Base-by-base conservation (phyloP, 2,113 vertebrate species). In the Amazona vittata region DNA sequence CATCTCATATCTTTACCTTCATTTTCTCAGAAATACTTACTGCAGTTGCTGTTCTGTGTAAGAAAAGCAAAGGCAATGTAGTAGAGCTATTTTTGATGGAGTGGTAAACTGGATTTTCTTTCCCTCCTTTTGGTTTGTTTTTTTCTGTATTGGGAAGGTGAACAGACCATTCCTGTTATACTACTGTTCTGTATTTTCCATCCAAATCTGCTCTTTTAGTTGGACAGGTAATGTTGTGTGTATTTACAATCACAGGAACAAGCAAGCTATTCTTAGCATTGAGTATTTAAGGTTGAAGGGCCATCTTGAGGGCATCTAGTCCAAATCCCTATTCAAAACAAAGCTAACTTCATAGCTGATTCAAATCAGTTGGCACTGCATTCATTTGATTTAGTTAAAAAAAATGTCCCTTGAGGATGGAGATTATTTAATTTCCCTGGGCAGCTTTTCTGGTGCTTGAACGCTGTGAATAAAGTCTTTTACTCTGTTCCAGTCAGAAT, bases 1-100 rank as follows among this genome's bases (percentile, higher is more conserved):
- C 0, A 0, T 64, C 35, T 86, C 8, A 3, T 25, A 47, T 3
- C 11, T 47, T 62, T 44, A 26, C 12, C 31, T 2, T 77, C 81
- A 21, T 41, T 75, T 88, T 70, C 52, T 55, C 62, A 59, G 31
- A 71, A 84, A 41, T 87, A 28, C 6, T 63, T 74, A 10, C 37
- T 31, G 8, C 4, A 12, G 8, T 63, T 78, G 12, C 20, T 89
- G 3, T 69, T 81, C 67, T 59, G 4, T 17, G 0, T 68, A 55
- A 59, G 50, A 62, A 73, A 44, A 83, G 17, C 39, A n/a, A 60
- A 76, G 11, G 11, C 13, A 91, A 16, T 62, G 12, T 15, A 65
- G 9, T 22, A 69, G 17, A 79, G 8, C 41, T 70, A 0, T 11
- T 65, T 67, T 70, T 50, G 12, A 7, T 67, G 4, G 17, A 15